A percentile compares a stretch with the other conserved stretches of the same genome.
Conservation (phyloP, 1,140 invertebrate species). For the Cotesia glomerata region DNA sequence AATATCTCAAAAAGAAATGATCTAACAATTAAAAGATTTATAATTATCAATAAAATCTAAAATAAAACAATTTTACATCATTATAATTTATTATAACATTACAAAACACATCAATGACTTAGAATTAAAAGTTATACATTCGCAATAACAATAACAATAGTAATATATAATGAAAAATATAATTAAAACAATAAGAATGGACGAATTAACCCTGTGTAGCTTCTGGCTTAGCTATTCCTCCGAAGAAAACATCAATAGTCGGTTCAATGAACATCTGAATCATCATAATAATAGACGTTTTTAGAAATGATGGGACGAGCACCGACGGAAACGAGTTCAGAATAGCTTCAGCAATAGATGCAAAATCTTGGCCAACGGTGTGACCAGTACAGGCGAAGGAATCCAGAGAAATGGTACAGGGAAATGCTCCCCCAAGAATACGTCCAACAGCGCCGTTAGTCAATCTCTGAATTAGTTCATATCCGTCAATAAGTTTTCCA, state of each 20-base stretch:
- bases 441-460: conserved; percentile 27
- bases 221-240: conserved; percentile 11
- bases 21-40: too few relatives aligned
- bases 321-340: conserved; percentile 25
- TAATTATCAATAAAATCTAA: too few relatives aligned
- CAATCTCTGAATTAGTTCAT: neutral
- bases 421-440: conserved; percentile 33
- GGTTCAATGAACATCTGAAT: conserved; percentile 18
- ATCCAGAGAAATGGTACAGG: conserved; percentile 22
- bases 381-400: conserved; percentile 21
- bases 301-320: conserved; percentile 28
- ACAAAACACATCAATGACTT: conserved; percentile 28
- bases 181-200: neutral
- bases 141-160: neutral
- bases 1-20: too few relatives aligned
- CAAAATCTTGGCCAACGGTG: conserved; percentile 11
- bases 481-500: neutral
- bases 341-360: neutral
- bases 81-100: conserved; percentile 2
- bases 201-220: neutral
- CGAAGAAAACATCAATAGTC: conserved; percentile 25
- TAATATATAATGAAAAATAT: neutral
- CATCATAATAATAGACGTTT: neutral
- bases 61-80: neutral
- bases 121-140: conserved; percentile 26